A percentile compares a stretch with the other conserved stretches of the same genome.
These are phyloP conservation scores for Cybosia mesomella DNA, from an alignment of 2,888 invertebrate genomes.

Conservation along the genomic window DNA sequence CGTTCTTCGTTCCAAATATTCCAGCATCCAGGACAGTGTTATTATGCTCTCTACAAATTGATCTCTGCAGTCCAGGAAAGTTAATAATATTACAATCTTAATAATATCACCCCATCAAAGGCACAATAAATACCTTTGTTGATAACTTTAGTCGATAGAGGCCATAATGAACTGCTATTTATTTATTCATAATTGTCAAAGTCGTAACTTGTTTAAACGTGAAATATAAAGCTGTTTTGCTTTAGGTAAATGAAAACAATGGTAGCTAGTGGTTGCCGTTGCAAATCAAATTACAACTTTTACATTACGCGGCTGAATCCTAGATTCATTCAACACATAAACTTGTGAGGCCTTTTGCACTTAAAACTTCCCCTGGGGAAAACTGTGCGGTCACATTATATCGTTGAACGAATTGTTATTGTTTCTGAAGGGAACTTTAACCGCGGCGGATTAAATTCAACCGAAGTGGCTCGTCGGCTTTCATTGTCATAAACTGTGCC, in stretches of 20 bases:
- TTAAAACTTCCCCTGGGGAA: constrained; percentile 74
- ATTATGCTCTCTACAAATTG: no score
- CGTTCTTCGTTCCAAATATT: no score
- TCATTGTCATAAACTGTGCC: constrained; percentile 57
- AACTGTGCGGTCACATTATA: constrained; percentile 74
- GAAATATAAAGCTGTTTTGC: constrained; percentile 64
- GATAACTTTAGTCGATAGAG: constrained; percentile 42
- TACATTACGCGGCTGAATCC: constrained; percentile 70
- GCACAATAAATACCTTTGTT: constrained; percentile 46
- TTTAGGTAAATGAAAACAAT: constrained; percentile 70
- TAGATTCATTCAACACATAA: constrained; percentile 78
- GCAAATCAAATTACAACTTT: constrained; percentile 81
- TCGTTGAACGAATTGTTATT: constrained; percentile 77
- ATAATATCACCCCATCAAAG: constrained; percentile 22
- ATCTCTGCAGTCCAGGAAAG: no score
- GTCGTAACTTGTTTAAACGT: constrained; percentile 63
- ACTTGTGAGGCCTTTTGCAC: constrained; percentile 79
- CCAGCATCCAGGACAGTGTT: no score
- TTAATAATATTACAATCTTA: background rate
- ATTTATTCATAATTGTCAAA: constrained; percentile 65
- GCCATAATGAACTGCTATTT: constrained; percentile 60
- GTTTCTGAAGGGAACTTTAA: constrained; percentile 76
- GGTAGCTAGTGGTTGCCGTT: constrained; percentile 67
- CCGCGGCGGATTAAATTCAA: constrained; percentile 68
- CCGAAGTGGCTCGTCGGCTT: constrained; percentile 61